These are phyloP conservation scores for Pan paniscus DNA, from an alignment of 2,113 vertebrate genomes.

Conservation along the genomic window DNA sequence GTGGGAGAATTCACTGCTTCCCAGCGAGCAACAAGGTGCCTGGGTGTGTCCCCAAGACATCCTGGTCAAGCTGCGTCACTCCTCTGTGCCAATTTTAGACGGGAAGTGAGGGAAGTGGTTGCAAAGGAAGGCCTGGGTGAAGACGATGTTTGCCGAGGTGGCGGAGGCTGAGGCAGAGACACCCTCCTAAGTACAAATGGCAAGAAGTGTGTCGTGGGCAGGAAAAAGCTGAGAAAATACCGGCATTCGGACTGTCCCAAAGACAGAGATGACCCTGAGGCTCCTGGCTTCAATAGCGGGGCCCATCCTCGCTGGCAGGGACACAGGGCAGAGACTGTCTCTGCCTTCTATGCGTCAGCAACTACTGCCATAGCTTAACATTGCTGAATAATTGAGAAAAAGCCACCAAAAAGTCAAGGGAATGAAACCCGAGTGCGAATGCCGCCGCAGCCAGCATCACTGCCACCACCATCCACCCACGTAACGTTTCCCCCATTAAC, in stretches of 20 bases:
- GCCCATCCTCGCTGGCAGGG: neutral
- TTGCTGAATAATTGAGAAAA: neutral
- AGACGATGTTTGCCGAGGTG: rapidly evolving
- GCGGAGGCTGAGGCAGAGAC: neutral
- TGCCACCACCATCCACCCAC: neutral
- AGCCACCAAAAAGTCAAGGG: neutral
- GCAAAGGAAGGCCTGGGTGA: neutral
- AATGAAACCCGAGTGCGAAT: too few species aligned
- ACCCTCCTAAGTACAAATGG: neutral
- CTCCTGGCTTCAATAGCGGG: neutral
- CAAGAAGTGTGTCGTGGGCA: neutral
- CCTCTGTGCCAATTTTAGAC: neutral
- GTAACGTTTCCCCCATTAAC: neutral
- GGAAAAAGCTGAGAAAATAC: neutral
- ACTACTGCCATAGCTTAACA: neutral
- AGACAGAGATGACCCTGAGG: neutral
- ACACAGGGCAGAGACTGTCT: neutral
- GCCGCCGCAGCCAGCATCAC: neutral
- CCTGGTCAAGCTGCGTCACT: neutral
- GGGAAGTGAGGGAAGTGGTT: neutral
- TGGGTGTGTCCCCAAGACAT: neutral
- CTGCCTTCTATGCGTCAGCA: neutral
- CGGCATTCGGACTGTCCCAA: neutral
- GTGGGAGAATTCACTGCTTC: neutral
- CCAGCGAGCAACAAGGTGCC: neutral